Evolutionary conservation across 1,140 invertebrate species (phyloP), one percentile per base, ranked within the genome.

Genomic region (Drosophila trapezifrons): DNA sequence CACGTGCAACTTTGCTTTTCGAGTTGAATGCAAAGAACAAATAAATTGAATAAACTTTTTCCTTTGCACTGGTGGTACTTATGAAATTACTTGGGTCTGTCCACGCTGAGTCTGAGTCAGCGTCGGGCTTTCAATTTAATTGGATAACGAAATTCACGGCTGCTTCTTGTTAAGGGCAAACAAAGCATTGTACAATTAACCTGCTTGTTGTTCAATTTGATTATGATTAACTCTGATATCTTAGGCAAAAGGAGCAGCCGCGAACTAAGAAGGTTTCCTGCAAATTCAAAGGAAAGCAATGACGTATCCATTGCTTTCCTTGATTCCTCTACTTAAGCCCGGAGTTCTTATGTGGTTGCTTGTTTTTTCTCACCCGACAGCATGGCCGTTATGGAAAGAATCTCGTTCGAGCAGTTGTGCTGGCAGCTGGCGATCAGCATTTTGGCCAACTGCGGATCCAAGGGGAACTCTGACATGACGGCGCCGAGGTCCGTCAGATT

Each of bases 321-420:
- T 15, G 49, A 15, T 8, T 20, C 9, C 35, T 57, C 13, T 9
- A 63, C 60, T 81, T 78, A 81, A 56, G 4, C 13, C 42, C 38
- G 32, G 12, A 73, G 32, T 40, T 51, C 15, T 29, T 49, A 71
- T 37, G 57, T 66, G 20, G 49, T 20, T 54, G 37, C 15, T 27
- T 67, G 17, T 32, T 35, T 17, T 56, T 37, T 80, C 92, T 94
- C 95, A 99, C 98, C 98, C 95, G 98, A 99, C 79, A 99, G 93
- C 99, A 99, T 99, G 57, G 98, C 98, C 17, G 98, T 99, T 86
- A 99, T 98, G 80, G 98, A 99, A 20, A 99, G 95, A 80, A 99
- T 99, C 94, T 99, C 99, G 93, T 99, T 99, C 75, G 98, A 99
- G 92, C 99, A 99, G 93, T 98, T 99, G 92, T 98, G 97, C 93